Evolutionary conservation across 2,888 invertebrate genomes (phyloP).

Genomic region (Brachypterus glaber): DNA sequence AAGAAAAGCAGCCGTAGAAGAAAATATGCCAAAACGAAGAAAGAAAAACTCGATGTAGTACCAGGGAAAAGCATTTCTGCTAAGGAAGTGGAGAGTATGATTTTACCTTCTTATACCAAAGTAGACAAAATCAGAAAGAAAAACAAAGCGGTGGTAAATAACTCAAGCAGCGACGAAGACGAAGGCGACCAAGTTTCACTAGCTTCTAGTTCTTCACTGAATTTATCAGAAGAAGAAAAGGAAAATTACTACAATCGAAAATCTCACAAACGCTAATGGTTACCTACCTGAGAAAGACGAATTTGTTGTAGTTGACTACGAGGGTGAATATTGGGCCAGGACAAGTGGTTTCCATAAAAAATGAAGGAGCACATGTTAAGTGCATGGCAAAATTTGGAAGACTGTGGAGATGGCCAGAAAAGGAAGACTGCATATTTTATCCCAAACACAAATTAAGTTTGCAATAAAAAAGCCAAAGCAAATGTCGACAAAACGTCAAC

Average conservation of each 20-base stretch:
- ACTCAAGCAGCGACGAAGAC: constrained; percentile 6
- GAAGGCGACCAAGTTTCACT: constrained; percentile 5
- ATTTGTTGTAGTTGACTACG: constrained; percentile 9
- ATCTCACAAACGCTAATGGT: constrained; percentile 4
- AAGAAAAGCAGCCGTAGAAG: constrained; percentile 5
- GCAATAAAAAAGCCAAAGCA: constrained; percentile 8
- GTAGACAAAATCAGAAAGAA: constrained; percentile 7
- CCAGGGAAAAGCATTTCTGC: constrained; percentile 9
- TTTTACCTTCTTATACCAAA: constrained; percentile 5
- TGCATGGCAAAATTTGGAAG: constrained; percentile 5
- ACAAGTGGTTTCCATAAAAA: constrained; percentile 9
- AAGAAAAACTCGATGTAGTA: constrained; percentile 10
- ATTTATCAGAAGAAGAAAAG: constrained; percentile 7
- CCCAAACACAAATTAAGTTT: constrained; percentile 8
- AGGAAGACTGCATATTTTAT: constrained; percentile 6
- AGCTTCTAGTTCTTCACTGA: constrained; percentile 8
- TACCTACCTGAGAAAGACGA: constrained; percentile 5
- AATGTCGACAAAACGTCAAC: constrained; percentile 10
- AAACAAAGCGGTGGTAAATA: constrained; percentile 1
- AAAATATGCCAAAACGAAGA: constrained; percentile 6
- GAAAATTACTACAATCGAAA: constrained; percentile 5
- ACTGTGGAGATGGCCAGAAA: constrained; percentile 4
- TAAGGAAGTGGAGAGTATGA: constrained; percentile 6
- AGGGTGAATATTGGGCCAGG: constrained; percentile 7
- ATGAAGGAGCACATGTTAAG: constrained; percentile 7